Evolutionary conservation across 2,797 vertebrate species (phyloP).

Genomic region (Morus bassanus): DNA sequence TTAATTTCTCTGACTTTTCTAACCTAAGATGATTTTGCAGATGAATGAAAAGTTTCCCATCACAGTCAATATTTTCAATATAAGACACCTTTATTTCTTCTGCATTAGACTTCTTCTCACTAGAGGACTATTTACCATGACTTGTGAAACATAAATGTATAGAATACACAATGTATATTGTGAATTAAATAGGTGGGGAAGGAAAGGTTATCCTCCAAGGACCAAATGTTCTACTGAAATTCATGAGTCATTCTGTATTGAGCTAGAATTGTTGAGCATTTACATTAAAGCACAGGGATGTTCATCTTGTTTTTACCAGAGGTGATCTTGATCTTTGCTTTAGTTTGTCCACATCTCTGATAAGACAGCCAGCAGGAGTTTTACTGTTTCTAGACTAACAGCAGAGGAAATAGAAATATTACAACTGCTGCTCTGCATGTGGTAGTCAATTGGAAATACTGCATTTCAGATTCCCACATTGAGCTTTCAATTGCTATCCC

Average conservation of each 20-base stretch:
- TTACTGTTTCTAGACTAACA: conserved; percentile 65
- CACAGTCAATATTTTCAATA: background rate
- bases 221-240: conserved; percentile 1
- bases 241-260: conserved; percentile 21
- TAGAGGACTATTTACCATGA: background rate
- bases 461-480: conserved; percentile 48
- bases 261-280: background rate
- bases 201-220: background rate
- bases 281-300: background rate
- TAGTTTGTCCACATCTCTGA: conserved; percentile 61
- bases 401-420: conserved; percentile 64
- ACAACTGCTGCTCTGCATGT: conserved; percentile 43
- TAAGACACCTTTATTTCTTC: background rate
- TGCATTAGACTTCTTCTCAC: background rate
- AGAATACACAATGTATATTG: background rate
- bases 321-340: conserved; percentile 55
- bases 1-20: background rate
- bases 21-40: background rate
- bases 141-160: background rate
- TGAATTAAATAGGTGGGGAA: background rate
- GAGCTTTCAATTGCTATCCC: conserved; percentile 30
- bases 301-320: conserved; percentile 62
- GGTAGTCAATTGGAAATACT: conserved; percentile 63
- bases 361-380: conserved; percentile 63
- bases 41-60: background rate